Percentiles rank a stretch among this genome's conserved stretches.
These are phyloP conservation scores for Pygocentrus nattereri DNA, from an alignment of 2,797 vertebrate genomes.

Conservation along the genomic window DNA sequence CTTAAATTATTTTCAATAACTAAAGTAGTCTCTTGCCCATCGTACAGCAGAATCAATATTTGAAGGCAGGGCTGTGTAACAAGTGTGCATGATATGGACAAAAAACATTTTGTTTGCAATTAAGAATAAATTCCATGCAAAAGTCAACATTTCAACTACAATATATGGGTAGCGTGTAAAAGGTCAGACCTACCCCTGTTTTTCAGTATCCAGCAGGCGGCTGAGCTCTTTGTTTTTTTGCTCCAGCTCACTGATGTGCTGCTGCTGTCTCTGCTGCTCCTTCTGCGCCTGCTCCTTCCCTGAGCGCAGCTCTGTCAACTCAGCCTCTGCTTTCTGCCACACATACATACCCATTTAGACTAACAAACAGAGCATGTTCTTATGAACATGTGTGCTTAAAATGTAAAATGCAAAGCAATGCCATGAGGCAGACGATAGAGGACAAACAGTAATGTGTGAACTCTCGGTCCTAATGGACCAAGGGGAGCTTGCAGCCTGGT, in stretches of 20 bases:
- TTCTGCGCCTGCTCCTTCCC: conserved; percentile 84
- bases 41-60: too few relatives aligned
- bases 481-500: background rate
- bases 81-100: background rate
- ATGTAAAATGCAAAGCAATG: conserved; percentile 5
- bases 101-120: background rate
- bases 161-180: too few relatives aligned
- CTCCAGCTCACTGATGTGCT: conserved; percentile 82
- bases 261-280: conserved; percentile 83
- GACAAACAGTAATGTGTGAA: background rate
- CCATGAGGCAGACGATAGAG: background rate
- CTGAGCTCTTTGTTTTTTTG: conserved; percentile 83
- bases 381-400: background rate
- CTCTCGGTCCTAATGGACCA: background rate
- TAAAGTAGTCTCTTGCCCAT: background rate
- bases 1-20: background rate
- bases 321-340: conserved; percentile 88
- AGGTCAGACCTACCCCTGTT: conserved; percentile 81
- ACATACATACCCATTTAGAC: conserved; percentile 26
- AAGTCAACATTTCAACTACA: background rate
- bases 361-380: background rate
- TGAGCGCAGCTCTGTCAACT: conserved; percentile 81
- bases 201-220: conserved; percentile 84
- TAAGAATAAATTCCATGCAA: too few relatives aligned
- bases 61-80: background rate